Conservation (phyloP, 2,797 vertebrate genomes). For the Xyrichtys novacula region DNA sequence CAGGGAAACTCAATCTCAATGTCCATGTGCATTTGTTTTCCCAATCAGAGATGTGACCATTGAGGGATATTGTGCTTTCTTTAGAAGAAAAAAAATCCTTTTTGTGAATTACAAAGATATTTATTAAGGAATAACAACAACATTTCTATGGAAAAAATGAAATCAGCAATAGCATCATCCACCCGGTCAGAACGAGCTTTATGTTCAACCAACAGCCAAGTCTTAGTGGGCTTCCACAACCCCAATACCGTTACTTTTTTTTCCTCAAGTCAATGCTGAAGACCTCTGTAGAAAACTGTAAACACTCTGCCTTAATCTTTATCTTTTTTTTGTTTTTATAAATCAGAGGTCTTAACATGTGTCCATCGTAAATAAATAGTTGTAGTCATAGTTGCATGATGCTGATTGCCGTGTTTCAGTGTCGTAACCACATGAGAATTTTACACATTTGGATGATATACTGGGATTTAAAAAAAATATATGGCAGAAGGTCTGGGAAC, state of each 20-base stretch:
- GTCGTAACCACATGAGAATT: not conserved
- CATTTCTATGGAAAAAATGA: too few species aligned
- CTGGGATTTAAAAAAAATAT: not conserved
- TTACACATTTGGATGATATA: not conserved
- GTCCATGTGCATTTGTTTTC: slow-evolving; percentile 24
- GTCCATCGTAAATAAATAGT: not conserved
- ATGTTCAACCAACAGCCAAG: too few species aligned
- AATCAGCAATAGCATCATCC: too few species aligned
- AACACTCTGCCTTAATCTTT: slow-evolving; percentile 45
- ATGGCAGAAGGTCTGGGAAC: too few species aligned
- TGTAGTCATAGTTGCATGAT: not conserved
- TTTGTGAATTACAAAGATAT: too few species aligned
- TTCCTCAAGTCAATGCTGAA: not conserved
- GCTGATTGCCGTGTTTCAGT: not conserved
- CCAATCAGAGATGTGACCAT: too few species aligned
- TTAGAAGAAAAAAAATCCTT: too few species aligned
- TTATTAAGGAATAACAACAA: too few species aligned
- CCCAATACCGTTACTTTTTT: not conserved
- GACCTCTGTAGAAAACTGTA: slow-evolving; percentile 5
- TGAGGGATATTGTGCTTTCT: too few species aligned
- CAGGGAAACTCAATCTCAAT: slow-evolving; percentile 6
- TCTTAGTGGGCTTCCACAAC: too few species aligned
- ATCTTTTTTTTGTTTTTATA: slow-evolving; percentile 1
- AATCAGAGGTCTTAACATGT: not conserved
- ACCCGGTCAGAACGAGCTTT: too few species aligned